These are phyloP conservation scores for Hydrocynus forskahlii DNA, from an alignment of 2,797 vertebrate genomes.

Conservation along the genomic window DNA sequence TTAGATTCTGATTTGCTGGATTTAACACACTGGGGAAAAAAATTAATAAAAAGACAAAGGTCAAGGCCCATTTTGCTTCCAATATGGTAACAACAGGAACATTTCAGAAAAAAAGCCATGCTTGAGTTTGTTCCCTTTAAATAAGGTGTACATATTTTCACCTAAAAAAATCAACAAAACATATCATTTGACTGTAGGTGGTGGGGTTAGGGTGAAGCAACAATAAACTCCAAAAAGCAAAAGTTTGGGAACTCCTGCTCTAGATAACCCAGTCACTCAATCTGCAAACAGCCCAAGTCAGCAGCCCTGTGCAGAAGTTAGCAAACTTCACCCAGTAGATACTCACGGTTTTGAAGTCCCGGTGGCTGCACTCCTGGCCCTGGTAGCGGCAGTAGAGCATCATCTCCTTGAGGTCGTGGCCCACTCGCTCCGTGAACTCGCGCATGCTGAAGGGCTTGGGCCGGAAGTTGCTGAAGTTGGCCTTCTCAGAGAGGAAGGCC, in stretches of 20 bases:
- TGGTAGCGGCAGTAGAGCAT: constrained; percentile 97
- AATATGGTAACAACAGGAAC: too few relatives aligned
- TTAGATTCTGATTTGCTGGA: too few relatives aligned
- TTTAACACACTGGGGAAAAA: too few relatives aligned
- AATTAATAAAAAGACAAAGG: too few relatives aligned
- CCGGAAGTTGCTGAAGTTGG: constrained; percentile 93
- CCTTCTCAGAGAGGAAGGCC: constrained; percentile 84
- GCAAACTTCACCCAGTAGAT: not conserved
- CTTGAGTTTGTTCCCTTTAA: too few relatives aligned
- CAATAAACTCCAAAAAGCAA: too few relatives aligned
- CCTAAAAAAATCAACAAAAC: too few relatives aligned
- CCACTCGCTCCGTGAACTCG: constrained; percentile 93
- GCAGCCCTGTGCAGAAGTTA: not conserved
- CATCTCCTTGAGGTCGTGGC: constrained; percentile 97
- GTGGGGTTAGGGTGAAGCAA: too few relatives aligned
- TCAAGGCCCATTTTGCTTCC: too few relatives aligned
- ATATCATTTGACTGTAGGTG: too few relatives aligned
- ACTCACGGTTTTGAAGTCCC: constrained; percentile 98
- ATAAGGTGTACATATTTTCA: too few relatives aligned
- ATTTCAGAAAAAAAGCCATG: too few relatives aligned
- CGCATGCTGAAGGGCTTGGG: constrained; percentile 96
- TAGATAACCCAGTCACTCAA: not conserved
- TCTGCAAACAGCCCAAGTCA: not conserved
- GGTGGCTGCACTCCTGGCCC: constrained; percentile 90
- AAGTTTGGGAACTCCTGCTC: not conserved